A percentile compares a stretch with the other conserved stretches of the same genome.
These are phyloP conservation scores for Synanthedon tipuliformis DNA, from an alignment of 2,888 invertebrate species.

Conservation along the genomic window DNA sequence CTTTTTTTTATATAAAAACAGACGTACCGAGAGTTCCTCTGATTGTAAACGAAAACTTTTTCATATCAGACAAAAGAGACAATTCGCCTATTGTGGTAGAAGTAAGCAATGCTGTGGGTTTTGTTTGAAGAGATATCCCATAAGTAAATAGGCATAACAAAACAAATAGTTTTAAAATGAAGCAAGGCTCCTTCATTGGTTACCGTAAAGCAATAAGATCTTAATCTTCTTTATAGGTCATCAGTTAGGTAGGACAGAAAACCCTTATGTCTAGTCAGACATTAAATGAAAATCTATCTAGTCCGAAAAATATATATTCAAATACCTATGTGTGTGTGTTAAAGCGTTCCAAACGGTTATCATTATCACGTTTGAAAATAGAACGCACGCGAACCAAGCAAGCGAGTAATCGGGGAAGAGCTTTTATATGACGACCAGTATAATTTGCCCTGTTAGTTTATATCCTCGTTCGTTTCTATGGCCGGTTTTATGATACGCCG, in stretches of 20 bases:
- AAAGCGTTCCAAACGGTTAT: slow-evolving; percentile 25
- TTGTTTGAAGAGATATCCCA: no score
- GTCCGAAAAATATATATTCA: slow-evolving; percentile 1
- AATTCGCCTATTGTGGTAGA: neutral
- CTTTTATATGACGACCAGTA: slow-evolving; percentile 45
- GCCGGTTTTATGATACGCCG: slow-evolving; percentile 41
- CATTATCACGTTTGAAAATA: slow-evolving; percentile 67
- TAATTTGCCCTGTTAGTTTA: slow-evolving; percentile 39
- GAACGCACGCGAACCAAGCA: slow-evolving; percentile 65
- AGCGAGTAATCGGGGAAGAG: slow-evolving; percentile 64
- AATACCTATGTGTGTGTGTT: slow-evolving; percentile 5
- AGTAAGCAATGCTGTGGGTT: no score
- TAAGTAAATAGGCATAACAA: no score
- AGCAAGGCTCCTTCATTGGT: no score
- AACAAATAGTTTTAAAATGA: no score
- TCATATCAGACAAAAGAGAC: slow-evolving; percentile 7
- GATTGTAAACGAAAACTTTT: slow-evolving; percentile 19
- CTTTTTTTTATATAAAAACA: no score
- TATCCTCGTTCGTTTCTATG: slow-evolving; percentile 47
- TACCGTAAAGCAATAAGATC: no score
- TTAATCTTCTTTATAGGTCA: no score
- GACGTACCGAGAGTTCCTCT: no score
- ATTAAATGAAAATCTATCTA: no score
- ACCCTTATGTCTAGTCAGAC: no score
- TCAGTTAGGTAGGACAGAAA: no score